Conservation (phyloP, 2,888 invertebrate species). For the Unio pictorum region DNA sequence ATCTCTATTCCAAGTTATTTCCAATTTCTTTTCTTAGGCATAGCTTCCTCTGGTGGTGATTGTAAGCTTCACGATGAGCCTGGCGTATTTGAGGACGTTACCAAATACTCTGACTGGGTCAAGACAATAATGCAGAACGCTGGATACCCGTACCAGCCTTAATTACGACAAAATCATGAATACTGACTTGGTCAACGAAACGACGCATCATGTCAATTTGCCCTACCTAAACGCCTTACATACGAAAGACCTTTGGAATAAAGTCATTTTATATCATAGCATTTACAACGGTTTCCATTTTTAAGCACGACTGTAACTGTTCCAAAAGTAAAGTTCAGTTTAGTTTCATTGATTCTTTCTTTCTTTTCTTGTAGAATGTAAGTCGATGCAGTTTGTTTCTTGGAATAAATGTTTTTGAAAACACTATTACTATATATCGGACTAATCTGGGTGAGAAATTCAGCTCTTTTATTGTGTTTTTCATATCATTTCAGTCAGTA, state of each 20-base stretch:
- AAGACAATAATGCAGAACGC: slow-evolving; percentile 18
- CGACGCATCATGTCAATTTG: slow-evolving; percentile 5
- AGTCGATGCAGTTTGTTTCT: too few relatives aligned
- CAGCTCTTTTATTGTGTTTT: too few relatives aligned
- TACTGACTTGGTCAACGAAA: slow-evolving; percentile 5
- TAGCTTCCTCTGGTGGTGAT: slow-evolving; percentile 20
- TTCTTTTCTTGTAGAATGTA: too few relatives aligned
- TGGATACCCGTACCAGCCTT: slow-evolving; percentile 10
- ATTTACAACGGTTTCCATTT: neutral
- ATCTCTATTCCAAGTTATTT: too few relatives aligned
- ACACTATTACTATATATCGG: too few relatives aligned
- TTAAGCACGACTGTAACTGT: neutral
- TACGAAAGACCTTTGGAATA: neutral
- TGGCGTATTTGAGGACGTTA: slow-evolving; percentile 17
- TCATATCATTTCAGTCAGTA: too few relatives aligned
- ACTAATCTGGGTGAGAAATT: too few relatives aligned
- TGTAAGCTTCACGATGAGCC: slow-evolving; percentile 16
- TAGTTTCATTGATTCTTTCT: too few relatives aligned
- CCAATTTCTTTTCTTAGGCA: slow-evolving; percentile 3
- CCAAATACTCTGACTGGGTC: slow-evolving; percentile 14
- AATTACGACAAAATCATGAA: slow-evolving; percentile 5
- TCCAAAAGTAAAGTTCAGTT: too few relatives aligned
- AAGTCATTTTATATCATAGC: neutral
- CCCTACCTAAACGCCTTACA: slow-evolving; percentile 1
- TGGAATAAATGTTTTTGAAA: too few relatives aligned